These are phyloP conservation scores for Cladorhizidae sp. DNA, from an alignment of 37 sponge, comb jelly and placozoan species.

Conservation along the genomic window DNA sequence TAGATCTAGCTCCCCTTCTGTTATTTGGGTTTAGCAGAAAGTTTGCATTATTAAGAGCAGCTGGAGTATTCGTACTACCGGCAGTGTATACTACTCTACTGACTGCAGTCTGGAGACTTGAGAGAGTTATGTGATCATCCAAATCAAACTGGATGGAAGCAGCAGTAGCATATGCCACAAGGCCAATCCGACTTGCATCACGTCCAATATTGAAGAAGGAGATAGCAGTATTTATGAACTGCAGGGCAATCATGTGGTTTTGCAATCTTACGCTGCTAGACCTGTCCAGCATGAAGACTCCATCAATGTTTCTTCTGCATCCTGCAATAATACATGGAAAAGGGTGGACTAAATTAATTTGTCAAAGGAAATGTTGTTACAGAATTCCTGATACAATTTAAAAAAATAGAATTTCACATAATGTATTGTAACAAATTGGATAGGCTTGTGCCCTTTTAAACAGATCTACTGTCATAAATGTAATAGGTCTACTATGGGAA, in stretches of 20 bases:
- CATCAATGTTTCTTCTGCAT: constrained; percentile 66
- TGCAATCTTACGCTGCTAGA: constrained; percentile 75
- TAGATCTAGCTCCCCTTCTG: constrained; percentile 66
- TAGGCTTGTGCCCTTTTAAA: no score
- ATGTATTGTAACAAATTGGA: no score
- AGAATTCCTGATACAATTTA: no score
- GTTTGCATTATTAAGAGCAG: constrained; percentile 45
- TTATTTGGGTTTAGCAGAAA: constrained; percentile 31
- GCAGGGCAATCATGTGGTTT: constrained; percentile 66
- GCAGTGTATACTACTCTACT: constrained; percentile 27
- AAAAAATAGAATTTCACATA: no score
- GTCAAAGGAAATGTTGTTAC: no score
- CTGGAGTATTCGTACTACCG: constrained; percentile 66
- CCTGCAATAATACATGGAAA: no score
- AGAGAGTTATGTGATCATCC: constrained; percentile 7
- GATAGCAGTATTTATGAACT: constrained; percentile 67
- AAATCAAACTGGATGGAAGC: constrained; percentile 55
- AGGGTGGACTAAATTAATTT: no score
- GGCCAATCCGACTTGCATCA: constrained; percentile 53
- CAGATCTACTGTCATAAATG: no score
- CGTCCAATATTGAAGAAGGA: constrained; percentile 65
- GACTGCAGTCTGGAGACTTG: constrained; percentile 30
- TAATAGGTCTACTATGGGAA: no score
- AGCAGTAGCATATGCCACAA: constrained; percentile 56
- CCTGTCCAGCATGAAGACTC: constrained; percentile 78